A percentile compares a stretch with the other conserved stretches of the same genome.
phyloP scores from a whole-genome alignment of 2,797 vertebrate genomes.

The Glyptemys insculpta region DNA sequence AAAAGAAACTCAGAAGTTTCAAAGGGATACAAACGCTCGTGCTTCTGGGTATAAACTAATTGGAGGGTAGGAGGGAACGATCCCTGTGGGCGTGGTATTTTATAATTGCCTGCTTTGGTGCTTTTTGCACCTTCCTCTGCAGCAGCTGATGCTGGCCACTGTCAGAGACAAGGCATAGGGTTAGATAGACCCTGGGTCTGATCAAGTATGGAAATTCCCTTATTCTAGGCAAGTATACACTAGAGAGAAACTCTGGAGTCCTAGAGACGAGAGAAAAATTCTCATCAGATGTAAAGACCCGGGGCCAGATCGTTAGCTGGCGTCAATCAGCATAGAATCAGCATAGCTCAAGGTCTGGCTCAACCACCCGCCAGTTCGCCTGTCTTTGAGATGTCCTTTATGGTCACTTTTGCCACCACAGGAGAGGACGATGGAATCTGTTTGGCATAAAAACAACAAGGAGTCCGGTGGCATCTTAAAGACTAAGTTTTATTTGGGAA shows the following conservation, averaged over 20 bases:
- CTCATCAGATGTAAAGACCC: background rate
- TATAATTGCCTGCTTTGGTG: background rate
- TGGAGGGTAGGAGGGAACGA: background rate
- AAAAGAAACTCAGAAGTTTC: background rate
- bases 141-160: background rate
- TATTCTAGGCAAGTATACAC: background rate
- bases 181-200: background rate
- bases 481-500: too few species aligned
- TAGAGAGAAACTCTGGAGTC: background rate
- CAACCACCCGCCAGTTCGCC: too few species aligned
- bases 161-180: background rate
- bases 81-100: background rate
- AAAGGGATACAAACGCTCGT: background rate
- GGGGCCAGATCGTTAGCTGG: background rate
- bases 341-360: background rate
- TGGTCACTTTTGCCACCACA: too few species aligned
- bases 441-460: too few species aligned
- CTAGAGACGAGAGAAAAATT: background rate
- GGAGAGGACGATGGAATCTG: too few species aligned
- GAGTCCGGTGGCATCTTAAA: too few species aligned
- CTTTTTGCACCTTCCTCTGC: background rate
- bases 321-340: background rate
- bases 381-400: too few species aligned
- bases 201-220: background rate
- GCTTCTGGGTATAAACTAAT: background rate